Conservation (phyloP, 2,113 vertebrate species). For the Benitochromis conjunctus region DNA sequence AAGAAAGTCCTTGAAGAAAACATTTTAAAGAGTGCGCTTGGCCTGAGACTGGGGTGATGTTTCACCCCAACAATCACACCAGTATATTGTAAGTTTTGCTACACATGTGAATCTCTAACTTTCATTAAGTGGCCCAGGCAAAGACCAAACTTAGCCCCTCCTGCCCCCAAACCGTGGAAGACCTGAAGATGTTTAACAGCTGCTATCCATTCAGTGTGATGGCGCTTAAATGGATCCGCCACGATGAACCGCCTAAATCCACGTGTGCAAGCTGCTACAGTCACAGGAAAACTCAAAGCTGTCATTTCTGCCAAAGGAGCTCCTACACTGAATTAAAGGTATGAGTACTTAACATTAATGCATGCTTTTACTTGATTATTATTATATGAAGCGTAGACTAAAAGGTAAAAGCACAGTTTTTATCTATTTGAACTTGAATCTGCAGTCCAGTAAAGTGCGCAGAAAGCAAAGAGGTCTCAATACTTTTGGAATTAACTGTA, state of each 20-base stretch:
- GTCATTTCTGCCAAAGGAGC: background rate
- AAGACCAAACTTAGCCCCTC: background rate
- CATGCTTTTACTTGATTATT: background rate
- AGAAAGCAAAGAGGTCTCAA: background rate
- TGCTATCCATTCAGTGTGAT: background rate
- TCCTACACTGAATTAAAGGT: background rate
- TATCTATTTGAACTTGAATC: background rate
- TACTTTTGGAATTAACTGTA: background rate
- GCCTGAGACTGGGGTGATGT: background rate
- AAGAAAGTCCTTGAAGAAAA: fast-evolving
- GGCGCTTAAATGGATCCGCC: background rate
- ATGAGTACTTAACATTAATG: background rate
- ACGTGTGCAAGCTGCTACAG: background rate
- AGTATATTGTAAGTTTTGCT: background rate
- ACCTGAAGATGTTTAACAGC: background rate
- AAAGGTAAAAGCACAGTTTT: background rate
- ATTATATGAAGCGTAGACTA: background rate
- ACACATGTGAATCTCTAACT: background rate
- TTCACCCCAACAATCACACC: background rate
- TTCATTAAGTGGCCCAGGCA: background rate
- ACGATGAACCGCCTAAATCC: background rate
- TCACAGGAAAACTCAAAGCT: background rate
- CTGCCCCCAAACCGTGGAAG: background rate
- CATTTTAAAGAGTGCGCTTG: background rate
- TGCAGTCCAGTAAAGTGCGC: background rate